Evolutionary conservation across 2,888 invertebrate species (phyloP).

Genomic region (Drosophila hamatofila): DNA sequence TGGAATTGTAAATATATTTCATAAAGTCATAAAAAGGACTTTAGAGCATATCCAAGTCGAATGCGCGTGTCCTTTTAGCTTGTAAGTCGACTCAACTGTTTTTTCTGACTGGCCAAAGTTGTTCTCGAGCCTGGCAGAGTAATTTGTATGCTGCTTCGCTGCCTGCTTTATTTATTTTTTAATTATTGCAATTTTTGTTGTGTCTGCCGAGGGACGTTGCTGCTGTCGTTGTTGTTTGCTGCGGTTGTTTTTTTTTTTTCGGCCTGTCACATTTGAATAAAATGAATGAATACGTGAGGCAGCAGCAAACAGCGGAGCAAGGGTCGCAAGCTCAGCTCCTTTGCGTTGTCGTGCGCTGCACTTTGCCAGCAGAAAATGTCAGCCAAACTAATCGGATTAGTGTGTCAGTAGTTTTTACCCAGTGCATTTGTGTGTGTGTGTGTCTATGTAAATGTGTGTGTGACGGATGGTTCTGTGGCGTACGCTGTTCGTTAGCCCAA

Average conservation of each 20-base stretch:
- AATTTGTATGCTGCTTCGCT: constrained; percentile 25
- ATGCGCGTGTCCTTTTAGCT: neutral
- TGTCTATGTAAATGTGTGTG: constrained; percentile 37
- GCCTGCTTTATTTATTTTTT: constrained; percentile 41
- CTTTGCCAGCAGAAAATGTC: constrained; percentile 70
- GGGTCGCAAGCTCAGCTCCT: constrained; percentile 37
- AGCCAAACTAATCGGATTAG: constrained; percentile 79
- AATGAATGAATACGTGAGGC: constrained; percentile 63
- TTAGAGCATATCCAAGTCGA: neutral
- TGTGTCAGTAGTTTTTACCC: constrained; percentile 70
- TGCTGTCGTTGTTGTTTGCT: neutral
- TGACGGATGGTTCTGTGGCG: constrained; percentile 61
- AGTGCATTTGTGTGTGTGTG: constrained; percentile 6
- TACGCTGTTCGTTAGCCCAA: constrained; percentile 71
- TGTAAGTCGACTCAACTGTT: neutral
- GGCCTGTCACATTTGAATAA: constrained; percentile 76
- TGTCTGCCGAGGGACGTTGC: constrained; percentile 41
- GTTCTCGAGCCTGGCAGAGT: constrained; percentile 25
- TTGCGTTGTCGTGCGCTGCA: constrained; percentile 53
- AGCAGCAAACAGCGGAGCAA: constrained; percentile 8
- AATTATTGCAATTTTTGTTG: constrained; percentile 61
- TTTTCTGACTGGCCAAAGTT: constrained; percentile 24
- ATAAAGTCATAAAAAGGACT: too few relatives aligned
- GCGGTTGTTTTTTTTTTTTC: constrained; percentile 45
- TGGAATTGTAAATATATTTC: too few relatives aligned